phyloP scores from a whole-genome alignment of 2,113 vertebrate genomes.

The Gorsachius goisagi region DNA sequence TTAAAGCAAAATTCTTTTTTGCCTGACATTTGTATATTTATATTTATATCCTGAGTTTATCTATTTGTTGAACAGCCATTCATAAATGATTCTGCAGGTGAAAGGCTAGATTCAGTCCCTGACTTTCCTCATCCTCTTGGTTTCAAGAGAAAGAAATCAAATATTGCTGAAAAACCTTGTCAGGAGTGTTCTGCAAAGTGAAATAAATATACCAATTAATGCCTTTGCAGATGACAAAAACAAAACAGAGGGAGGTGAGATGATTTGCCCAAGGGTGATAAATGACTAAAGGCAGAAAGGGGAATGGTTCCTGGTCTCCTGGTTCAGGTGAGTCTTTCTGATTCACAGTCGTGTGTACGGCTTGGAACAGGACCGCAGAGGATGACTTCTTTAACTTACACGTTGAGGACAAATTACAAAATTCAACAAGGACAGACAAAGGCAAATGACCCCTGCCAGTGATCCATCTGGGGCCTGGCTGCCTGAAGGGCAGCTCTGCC shows the following conservation, averaged over 20 bases:
- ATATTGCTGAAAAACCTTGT: background rate
- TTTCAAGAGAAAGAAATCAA: background rate
- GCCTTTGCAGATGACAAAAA: background rate
- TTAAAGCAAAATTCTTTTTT: background rate
- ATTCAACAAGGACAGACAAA: background rate
- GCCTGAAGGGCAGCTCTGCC: background rate
- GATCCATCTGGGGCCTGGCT: background rate
- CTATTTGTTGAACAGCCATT: background rate
- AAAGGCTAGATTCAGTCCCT: background rate
- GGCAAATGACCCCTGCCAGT: background rate
- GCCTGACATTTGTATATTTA: background rate
- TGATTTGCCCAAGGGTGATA: background rate
- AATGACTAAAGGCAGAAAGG: background rate
- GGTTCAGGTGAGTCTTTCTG: background rate
- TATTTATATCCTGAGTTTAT: background rate
- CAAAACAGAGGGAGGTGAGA: background rate
- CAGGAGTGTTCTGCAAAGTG: background rate
- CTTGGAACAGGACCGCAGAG: background rate
- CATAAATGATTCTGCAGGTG: background rate
- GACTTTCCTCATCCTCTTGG: background rate
- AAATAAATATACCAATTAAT: background rate
- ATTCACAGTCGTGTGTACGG: background rate
- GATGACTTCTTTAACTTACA: background rate
- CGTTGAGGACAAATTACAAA: background rate
- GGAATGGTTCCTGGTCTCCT: background rate